Conservation (phyloP, 2,888 invertebrate species). For the Stegana nigrithorax region DNA sequence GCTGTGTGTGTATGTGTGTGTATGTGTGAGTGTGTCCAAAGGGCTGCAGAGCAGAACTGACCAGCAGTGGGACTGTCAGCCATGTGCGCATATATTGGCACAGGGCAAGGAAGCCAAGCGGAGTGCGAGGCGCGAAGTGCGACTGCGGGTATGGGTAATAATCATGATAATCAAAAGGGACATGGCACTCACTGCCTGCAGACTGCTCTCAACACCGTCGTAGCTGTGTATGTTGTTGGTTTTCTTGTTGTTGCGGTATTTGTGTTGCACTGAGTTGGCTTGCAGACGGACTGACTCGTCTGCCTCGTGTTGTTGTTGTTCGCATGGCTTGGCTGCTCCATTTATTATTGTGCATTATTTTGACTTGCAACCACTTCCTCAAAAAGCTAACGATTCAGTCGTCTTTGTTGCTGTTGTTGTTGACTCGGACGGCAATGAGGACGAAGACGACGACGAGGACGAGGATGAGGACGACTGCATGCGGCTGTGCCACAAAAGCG, state of each 20-base stretch:
- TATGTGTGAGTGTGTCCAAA: background rate
- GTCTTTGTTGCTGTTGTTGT: slow-evolving; percentile 12
- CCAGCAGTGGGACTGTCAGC: background rate
- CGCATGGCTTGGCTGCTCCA: slow-evolving; percentile 28
- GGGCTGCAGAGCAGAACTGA: background rate
- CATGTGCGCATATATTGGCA: no score
- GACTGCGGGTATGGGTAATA: slow-evolving; percentile 63
- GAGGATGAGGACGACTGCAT: no score
- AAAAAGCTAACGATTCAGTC: slow-evolving; percentile 13
- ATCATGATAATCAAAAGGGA: slow-evolving; percentile 65
- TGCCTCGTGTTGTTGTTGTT: slow-evolving; percentile 10
- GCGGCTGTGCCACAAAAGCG: no score
- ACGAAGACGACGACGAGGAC: background rate
- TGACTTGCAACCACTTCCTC: slow-evolving; percentile 11
- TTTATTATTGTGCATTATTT: slow-evolving; percentile 38
- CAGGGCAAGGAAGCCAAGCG: background rate
- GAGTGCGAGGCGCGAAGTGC: slow-evolving; percentile 52
- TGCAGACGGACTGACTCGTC: background rate
- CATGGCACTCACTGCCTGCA: slow-evolving; percentile 51
- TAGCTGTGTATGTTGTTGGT: background rate
- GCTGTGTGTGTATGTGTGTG: background rate
- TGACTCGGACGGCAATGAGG: background rate
- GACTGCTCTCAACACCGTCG: background rate
- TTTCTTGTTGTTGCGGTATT: no score
- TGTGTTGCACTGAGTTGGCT: no score